Evolutionary conservation across 2,797 vertebrate genomes (phyloP).

Genomic region (Coregonus sp.): DNA sequence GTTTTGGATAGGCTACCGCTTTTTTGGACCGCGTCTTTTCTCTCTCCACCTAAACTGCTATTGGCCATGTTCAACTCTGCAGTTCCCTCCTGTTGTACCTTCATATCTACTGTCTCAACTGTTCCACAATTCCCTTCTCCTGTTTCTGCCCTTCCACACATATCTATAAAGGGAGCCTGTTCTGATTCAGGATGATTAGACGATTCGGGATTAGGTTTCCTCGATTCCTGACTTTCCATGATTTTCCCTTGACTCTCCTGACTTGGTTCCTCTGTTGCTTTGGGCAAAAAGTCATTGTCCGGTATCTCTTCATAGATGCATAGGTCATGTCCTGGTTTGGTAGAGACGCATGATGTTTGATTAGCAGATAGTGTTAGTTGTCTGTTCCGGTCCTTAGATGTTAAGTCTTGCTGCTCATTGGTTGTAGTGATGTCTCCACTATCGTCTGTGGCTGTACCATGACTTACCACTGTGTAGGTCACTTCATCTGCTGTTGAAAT

Average conservation of each 20-base stretch:
- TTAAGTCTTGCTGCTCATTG: constrained; percentile 25
- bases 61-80: constrained; percentile 30
- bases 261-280: constrained; percentile 15
- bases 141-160: constrained; percentile 1
- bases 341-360: constrained; percentile 18
- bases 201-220: neutral
- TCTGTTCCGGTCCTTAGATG: constrained; percentile 9
- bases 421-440: constrained; percentile 15
- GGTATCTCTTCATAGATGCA: constrained; percentile 50
- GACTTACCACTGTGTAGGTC: neutral
- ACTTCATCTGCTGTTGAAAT: constrained; percentile 9
- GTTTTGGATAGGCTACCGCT: constrained; percentile 17
- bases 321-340: constrained; percentile 34
- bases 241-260: constrained; percentile 19
- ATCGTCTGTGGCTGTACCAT: constrained; percentile 18
- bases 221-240: constrained; percentile 14
- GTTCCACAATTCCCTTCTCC: constrained; percentile 19
- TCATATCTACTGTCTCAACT: constrained; percentile 27
- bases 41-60: constrained; percentile 38
- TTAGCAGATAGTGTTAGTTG: neutral
- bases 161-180: constrained; percentile 5
- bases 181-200: constrained; percentile 7
- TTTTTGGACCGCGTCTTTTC: constrained; percentile 32
- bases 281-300: neutral
- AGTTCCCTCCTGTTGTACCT: constrained; percentile 31